These are phyloP conservation scores for Ophiodon elongatus DNA, from an alignment of 2,113 vertebrate genomes.

Conservation along the genomic window DNA sequence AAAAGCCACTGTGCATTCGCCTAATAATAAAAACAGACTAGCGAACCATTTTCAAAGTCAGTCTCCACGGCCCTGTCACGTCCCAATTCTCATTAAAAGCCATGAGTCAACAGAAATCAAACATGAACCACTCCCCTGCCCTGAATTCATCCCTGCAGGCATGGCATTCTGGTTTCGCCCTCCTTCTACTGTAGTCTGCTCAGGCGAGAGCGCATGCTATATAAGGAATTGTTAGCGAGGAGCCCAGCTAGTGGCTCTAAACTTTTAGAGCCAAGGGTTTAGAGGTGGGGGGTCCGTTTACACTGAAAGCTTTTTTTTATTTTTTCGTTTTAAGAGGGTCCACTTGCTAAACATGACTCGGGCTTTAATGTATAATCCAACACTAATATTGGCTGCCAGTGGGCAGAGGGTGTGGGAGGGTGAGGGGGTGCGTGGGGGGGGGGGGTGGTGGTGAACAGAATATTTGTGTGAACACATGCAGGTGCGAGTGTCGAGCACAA, in stretches of 20 bases:
- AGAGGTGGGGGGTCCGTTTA: constrained; percentile 59
- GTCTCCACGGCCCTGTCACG: constrained; percentile 19
- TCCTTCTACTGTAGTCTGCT: constrained; percentile 37
- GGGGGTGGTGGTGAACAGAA: neutral
- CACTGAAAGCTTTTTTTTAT: constrained; percentile 38
- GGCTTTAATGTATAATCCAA: constrained; percentile 61
- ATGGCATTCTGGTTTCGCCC: constrained; percentile 40
- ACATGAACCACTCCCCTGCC: constrained; percentile 60
- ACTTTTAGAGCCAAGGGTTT: constrained; percentile 46
- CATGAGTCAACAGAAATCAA: constrained; percentile 61
- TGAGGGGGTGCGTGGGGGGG: no score
- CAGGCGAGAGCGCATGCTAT: constrained; percentile 65
- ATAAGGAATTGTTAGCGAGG: constrained; percentile 72
- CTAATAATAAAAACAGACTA: neutral
- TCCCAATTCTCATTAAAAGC: constrained; percentile 52
- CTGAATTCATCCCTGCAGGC: constrained; percentile 48
- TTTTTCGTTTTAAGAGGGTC: constrained; percentile 66
- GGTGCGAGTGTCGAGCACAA: constrained; percentile 22
- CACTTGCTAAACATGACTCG: constrained; percentile 58
- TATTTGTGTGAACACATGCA: constrained; percentile 37
- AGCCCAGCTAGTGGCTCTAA: constrained; percentile 47
- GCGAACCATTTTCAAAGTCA: constrained; percentile 20
- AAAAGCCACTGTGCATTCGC: constrained; percentile 22
- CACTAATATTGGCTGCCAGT: constrained; percentile 59
- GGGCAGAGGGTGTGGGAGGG: neutral